phyloP scores from a whole-genome alignment of 2,113 vertebrate genomes.

The Crotalus horridus region DNA sequence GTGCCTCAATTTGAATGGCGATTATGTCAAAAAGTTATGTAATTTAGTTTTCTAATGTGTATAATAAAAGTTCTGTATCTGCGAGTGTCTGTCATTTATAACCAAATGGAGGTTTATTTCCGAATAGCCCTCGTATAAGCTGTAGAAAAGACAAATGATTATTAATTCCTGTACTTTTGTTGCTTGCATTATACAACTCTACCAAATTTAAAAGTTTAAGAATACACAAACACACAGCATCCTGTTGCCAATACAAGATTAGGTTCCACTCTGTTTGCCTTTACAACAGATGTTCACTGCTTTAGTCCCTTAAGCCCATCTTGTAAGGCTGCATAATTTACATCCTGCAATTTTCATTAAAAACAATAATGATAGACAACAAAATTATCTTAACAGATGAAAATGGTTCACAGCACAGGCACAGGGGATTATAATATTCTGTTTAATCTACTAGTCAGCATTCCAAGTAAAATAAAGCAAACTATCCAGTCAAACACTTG shows the following conservation, averaged over 20 bases:
- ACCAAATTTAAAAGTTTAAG: conserved; percentile 44
- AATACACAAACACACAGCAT: conserved; percentile 26
- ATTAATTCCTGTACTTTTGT: not conserved
- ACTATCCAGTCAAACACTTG: not conserved
- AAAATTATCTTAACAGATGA: conserved; percentile 24
- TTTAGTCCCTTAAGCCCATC: conserved; percentile 52
- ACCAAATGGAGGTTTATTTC: no score
- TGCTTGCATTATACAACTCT: conserved; percentile 32
- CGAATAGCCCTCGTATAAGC: not conserved
- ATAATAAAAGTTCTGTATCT: no score
- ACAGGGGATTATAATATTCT: not conserved
- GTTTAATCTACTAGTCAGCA: not conserved
- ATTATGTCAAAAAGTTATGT: no score
- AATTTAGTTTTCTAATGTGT: no score
- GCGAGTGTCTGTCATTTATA: no score
- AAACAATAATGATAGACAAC: conserved; percentile 14
- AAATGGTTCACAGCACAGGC: conserved; percentile 1
- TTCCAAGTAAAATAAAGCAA: not conserved
- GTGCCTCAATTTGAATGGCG: no score
- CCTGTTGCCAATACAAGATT: conserved; percentile 50
- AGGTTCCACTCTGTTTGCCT: conserved; percentile 58
- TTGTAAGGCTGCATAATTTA: conserved; percentile 35
- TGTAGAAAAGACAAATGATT: conserved; percentile 45
- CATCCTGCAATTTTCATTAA: conserved; percentile 22
- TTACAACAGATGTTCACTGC: conserved; percentile 66